A percentile compares a stretch with the other conserved stretches of the same genome.
These are phyloP conservation scores for Philonicus albiceps DNA, from an alignment of 2,888 invertebrate genomes.

Conservation along the genomic window DNA sequence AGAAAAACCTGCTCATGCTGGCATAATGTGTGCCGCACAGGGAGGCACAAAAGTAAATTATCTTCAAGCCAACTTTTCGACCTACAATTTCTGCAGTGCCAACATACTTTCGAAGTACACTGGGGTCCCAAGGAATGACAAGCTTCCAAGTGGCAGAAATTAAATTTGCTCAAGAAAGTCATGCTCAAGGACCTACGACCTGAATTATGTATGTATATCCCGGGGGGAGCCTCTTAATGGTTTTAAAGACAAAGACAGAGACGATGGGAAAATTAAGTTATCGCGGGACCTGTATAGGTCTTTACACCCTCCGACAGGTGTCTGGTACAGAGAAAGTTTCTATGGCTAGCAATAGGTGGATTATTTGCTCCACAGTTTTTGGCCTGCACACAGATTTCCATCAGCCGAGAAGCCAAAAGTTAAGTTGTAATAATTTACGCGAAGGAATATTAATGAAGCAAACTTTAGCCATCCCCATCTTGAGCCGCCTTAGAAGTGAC, in stretches of 20 bases:
- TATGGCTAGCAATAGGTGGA: neutral
- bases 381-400: neutral
- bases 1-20: neutral
- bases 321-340: neutral
- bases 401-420: neutral
- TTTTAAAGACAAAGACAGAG: slow-evolving; percentile 1
- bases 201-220: slow-evolving; percentile 11
- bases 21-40: neutral
- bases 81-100: neutral
- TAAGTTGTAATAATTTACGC: neutral
- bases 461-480: neutral
- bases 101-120: neutral
- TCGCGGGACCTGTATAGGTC: neutral
- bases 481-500: neutral
- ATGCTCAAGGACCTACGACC: neutral
- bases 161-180: neutral
- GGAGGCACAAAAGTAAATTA: neutral
- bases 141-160: slow-evolving; percentile 3
- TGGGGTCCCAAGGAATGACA: neutral
- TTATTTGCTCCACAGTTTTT: neutral
- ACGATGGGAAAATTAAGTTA: slow-evolving; percentile 5
- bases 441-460: slow-evolving; percentile 3
- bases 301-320: neutral
- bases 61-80: neutral
- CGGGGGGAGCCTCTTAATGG: neutral